Percentiles rank a stretch among this genome's conserved stretches.
Evolutionary conservation across 2,797 vertebrate species (phyloP).

Genomic region (Lagorchestes hirsutus): DNA sequence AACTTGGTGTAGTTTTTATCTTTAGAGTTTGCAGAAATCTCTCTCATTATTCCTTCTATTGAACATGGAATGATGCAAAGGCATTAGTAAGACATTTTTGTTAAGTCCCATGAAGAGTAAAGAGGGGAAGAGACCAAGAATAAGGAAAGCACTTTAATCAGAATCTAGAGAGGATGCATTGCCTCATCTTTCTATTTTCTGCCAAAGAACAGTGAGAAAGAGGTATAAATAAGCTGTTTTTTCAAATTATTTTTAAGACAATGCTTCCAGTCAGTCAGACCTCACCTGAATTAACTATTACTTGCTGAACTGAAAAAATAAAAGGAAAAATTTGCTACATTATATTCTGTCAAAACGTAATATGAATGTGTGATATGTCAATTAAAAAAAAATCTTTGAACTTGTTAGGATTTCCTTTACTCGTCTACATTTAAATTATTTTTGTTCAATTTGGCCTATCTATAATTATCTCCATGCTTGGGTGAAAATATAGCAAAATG

Average conservation of each 20-base stretch:
- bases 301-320: neutral
- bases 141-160: neutral
- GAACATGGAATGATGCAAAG: neutral
- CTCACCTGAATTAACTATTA: constrained; percentile 23
- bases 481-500: constrained; percentile 55
- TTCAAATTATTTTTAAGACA: neutral
- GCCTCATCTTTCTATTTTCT: neutral
- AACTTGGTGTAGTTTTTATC: neutral
- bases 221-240: neutral
- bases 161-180: neutral
- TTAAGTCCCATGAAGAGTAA: constrained; percentile 2
- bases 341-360: neutral
- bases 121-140: neutral
- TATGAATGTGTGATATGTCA: constrained; percentile 6
- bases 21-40: too few relatives aligned
- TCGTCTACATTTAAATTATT: constrained; percentile 52
- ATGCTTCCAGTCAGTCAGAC: neutral
- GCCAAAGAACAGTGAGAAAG: neutral
- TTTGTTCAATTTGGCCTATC: constrained; percentile 58
- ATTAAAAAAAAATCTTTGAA: constrained; percentile 25
- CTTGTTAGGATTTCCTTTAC: neutral
- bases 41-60: neutral
- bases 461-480: constrained; percentile 41
- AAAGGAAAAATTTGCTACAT: neutral
- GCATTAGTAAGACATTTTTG: neutral